These are phyloP conservation scores for Labia minor DNA, from an alignment of 2,888 invertebrate species.

Conservation along the genomic window DNA sequence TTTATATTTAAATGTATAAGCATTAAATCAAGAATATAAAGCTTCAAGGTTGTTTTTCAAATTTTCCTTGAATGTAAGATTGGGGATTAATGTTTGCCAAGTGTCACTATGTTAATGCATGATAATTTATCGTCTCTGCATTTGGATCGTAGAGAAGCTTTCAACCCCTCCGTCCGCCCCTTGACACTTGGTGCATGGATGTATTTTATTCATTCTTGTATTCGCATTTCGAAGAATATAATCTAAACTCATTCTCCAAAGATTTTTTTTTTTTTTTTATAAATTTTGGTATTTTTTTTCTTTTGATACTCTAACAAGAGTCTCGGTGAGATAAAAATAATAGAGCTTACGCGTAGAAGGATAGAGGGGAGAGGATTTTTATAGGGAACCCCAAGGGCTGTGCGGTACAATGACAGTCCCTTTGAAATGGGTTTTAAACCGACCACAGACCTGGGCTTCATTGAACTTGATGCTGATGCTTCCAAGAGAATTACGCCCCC, in stretches of 20 bases:
- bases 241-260: background rate
- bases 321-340: background rate
- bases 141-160: background rate
- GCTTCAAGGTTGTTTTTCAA: no score
- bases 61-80: background rate
- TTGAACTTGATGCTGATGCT: no score
- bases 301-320: background rate
- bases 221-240: background rate
- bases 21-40: no score
- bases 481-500: no score
- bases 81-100: background rate
- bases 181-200: background rate
- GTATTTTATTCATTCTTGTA: background rate
- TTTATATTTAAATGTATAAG: no score
- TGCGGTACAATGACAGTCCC: background rate
- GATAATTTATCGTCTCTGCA: background rate
- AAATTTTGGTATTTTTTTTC: background rate
- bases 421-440: background rate
- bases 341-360: background rate
- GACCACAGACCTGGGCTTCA: background rate
- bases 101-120: slow-evolving; percentile 1
- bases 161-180: background rate
- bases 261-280: background rate
- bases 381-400: background rate
- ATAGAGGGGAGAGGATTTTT: background rate